Base-by-base conservation (phyloP, 2,113 vertebrate genomes). In the Rhinopomastus cyanomelas region DNA sequence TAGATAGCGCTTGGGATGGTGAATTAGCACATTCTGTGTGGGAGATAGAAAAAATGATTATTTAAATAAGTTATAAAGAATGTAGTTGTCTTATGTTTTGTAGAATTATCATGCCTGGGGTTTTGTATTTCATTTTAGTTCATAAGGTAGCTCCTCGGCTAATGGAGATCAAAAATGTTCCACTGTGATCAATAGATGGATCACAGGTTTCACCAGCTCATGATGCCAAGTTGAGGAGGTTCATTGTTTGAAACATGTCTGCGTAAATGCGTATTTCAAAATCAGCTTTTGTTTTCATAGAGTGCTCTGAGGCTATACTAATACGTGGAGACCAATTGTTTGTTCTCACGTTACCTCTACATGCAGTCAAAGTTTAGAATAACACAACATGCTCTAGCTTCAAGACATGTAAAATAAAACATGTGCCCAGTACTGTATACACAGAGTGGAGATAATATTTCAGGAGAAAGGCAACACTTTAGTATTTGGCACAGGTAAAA, bases 361-460 rank as follows among this genome's bases (percentile, higher is more conserved):
- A 71, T 44, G 39, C 56, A 85, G 67, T 81, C 68, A 64, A 71
- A 91, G 85, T 73, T 18, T 85, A 67, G 80, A 89, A 77, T 30
- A 82, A 77, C 29, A n/a, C n/a, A 89, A 66, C 18, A 68, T 9
- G 34, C 15, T 79, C 16, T 73, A 55, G 8, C 53, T 81, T 75
- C 72, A 77, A 91, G 60, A 26, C 52, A 75, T n/a, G 13, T 78
- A 69, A 92, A 93, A 81, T 84, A 69, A 81, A 75, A 61, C 36
- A 61, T 14, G 22, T 65, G 27, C 49, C 29, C 46, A 32, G n/a
- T 34, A 67, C n/a, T 86, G 8, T 86, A 55, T 71, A 72, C 20
- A 53, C 19, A 90, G 23, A 55, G 12, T 57, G n/a, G 79, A 89
- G 75, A 87, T 52, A 49, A 52, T 79, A n/a, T 84, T 87, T 74